phyloP scores from a whole-genome alignment of 2,113 vertebrate species.

The Cyanoramphus novaezelandiae region DNA sequence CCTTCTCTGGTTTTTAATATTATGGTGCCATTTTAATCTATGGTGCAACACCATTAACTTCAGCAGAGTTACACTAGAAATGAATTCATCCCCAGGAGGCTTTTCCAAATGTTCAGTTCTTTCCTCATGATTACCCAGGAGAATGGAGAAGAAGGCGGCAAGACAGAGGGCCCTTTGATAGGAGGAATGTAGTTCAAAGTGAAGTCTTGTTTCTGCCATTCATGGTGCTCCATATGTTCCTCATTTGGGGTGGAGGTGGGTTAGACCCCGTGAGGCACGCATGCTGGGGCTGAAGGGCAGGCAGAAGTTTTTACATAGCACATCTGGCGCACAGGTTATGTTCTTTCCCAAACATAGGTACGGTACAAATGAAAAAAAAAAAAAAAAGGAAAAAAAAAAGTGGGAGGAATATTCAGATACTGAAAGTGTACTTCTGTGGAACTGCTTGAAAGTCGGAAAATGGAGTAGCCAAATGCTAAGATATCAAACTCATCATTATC shows the following conservation, averaged over 20 bases:
- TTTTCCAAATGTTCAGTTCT: conserved; percentile 28
- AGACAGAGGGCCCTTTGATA: conserved; percentile 60
- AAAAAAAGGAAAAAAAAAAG: background rate
- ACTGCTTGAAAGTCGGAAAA: conserved; percentile 20
- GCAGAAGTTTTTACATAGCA: conserved; percentile 1
- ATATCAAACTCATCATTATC: conserved; percentile 1
- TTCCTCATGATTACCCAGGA: conserved; percentile 46
- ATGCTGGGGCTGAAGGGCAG: conserved; percentile 17
- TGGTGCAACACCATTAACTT: conserved; percentile 56
- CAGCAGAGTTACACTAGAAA: conserved; percentile 28
- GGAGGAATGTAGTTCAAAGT: conserved; percentile 33
- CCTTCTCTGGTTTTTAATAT: conserved; percentile 63
- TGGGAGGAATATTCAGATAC: conserved; percentile 28
- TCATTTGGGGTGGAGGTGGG: conserved; percentile 50
- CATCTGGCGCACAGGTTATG: conserved; percentile 45
- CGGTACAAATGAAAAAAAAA: background rate
- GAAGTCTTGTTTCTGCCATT: conserved; percentile 19
- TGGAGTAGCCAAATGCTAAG: background rate
- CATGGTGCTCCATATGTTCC: conserved; percentile 50
- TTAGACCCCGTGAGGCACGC: background rate
- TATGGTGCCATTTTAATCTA: conserved; percentile 55
- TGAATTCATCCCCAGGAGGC: conserved; percentile 57
- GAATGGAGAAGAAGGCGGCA: background rate
- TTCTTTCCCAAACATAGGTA: background rate
- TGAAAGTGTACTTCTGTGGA: background rate